These are phyloP conservation scores for Centropus bengalensis DNA, from an alignment of 2,113 vertebrate genomes.

Conservation along the genomic window DNA sequence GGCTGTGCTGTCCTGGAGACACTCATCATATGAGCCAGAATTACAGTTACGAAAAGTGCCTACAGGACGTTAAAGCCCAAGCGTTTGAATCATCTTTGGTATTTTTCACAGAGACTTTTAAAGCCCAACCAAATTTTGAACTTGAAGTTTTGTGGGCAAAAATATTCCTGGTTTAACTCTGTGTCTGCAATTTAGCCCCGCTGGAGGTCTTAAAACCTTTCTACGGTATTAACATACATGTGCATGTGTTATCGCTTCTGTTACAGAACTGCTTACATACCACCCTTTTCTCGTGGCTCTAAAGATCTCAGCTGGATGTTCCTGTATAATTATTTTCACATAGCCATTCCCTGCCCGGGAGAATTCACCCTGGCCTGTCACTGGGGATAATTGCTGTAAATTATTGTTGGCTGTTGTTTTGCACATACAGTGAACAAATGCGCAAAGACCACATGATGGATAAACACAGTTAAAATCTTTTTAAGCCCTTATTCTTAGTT, in stretches of 20 bases:
- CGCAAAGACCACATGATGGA: not conserved
- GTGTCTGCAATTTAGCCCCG: not conserved
- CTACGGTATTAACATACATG: not conserved
- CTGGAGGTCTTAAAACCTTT: not conserved
- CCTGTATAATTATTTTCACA: constrained; percentile 13
- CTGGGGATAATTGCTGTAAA: constrained; percentile 13
- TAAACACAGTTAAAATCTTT: not conserved
- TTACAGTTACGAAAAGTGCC: not conserved
- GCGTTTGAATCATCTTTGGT: not conserved
- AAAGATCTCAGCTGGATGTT: constrained; percentile 12
- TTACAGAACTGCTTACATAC: not conserved
- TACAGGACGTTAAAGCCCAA: not conserved
- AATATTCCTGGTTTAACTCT: not conserved
- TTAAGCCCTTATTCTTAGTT: not conserved
- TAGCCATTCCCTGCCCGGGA: not conserved
- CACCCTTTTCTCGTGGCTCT: not conserved
- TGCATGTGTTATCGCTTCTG: not conserved
- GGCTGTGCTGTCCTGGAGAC: not conserved
- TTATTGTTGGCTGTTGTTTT: constrained; percentile 14
- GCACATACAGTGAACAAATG: not conserved
- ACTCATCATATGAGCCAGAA: not conserved
- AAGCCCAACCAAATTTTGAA: not conserved
- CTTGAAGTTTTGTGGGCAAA: not conserved
- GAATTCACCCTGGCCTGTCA: not conserved
- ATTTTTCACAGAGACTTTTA: not conserved